These are phyloP conservation scores for Pungitius pungitius DNA, from an alignment of 2,113 vertebrate species.

Conservation along the genomic window DNA sequence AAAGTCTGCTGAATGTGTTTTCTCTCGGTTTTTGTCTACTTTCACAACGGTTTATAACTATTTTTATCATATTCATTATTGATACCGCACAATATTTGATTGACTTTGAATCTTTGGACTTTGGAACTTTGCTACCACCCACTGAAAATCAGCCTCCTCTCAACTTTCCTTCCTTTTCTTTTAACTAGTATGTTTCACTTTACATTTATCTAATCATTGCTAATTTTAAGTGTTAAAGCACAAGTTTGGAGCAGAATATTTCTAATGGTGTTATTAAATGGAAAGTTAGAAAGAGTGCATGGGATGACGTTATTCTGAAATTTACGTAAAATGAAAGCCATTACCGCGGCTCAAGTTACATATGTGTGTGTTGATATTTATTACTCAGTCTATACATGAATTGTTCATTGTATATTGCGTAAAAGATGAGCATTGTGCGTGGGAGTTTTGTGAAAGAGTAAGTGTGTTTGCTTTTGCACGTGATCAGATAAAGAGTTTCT, in stretches of 20 bases:
- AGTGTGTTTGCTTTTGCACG: conserved; percentile 74
- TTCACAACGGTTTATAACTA: conserved; percentile 72
- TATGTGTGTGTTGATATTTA: conserved; percentile 74
- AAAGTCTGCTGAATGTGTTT: conserved; percentile 60
- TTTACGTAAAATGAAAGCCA: conserved; percentile 44
- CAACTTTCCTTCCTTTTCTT: conserved; percentile 30
- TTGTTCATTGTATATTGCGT: conserved; percentile 75
- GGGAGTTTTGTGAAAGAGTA: conserved; percentile 67
- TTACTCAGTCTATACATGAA: conserved; percentile 71
- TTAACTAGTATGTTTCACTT: conserved; percentile 12
- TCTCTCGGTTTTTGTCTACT: conserved; percentile 67
- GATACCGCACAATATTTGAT: conserved; percentile 60
- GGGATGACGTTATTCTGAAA: conserved; percentile 42
- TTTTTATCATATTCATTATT: conserved; percentile 73
- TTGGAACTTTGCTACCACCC: conserved; percentile 62
- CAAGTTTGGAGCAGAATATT: conserved; percentile 22
- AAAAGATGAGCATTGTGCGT: conserved; percentile 72
- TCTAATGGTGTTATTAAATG: neutral
- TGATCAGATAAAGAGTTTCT: conserved; percentile 59
- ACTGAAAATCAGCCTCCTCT: conserved; percentile 30
- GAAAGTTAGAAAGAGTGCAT: conserved; percentile 45
- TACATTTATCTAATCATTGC: conserved; percentile 37
- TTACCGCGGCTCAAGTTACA: conserved; percentile 22
- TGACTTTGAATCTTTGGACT: conserved; percentile 60
- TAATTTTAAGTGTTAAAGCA: conserved; percentile 45